Evolutionary conservation across 2,888 invertebrate species (phyloP).

Genomic region (Tachystola acroxantha): DNA sequence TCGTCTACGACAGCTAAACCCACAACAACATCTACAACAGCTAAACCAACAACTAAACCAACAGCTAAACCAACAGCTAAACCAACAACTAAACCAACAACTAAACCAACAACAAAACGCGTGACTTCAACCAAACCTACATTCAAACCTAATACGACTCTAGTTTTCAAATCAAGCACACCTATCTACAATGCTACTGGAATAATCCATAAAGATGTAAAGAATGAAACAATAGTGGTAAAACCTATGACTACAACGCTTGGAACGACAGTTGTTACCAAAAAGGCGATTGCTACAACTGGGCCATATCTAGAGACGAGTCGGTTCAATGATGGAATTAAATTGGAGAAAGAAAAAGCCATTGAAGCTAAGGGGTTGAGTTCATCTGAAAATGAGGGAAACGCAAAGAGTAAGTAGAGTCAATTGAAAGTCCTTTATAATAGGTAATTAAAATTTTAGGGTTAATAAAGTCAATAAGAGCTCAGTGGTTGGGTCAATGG

Average conservation of each 20-base stretch:
- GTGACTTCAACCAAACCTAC: slow-evolving; percentile 15
- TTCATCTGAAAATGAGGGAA: slow-evolving; percentile 6
- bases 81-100: slow-evolving; percentile 10
- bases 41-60: slow-evolving; percentile 17
- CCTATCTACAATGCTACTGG: slow-evolving; percentile 3
- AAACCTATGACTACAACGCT: slow-evolving; percentile 7
- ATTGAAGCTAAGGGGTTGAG: slow-evolving; percentile 14
- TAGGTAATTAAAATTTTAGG: too few species aligned
- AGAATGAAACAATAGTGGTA: neutral
- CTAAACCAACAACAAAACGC: slow-evolving; percentile 13
- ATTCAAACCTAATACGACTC: slow-evolving; percentile 12
- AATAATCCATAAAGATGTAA: slow-evolving; percentile 7
- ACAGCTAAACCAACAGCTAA: slow-evolving; percentile 18
- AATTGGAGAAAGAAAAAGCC: slow-evolving; percentile 18
- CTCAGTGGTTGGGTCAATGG: too few species aligned
- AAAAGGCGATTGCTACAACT: too few species aligned
- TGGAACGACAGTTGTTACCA: slow-evolving; percentile 8
- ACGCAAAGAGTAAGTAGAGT: too few species aligned
- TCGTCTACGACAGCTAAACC: slow-evolving; percentile 16
- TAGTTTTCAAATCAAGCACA: slow-evolving; percentile 7
- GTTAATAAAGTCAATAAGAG: too few species aligned
- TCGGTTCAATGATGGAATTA: slow-evolving; percentile 19
- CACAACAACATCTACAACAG: slow-evolving; percentile 18
- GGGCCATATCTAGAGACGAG: slow-evolving; percentile 14
- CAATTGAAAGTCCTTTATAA: too few species aligned